phyloP scores from a whole-genome alignment of 1,140 invertebrate genomes.

The Phymorhynchus buccinoides region DNA sequence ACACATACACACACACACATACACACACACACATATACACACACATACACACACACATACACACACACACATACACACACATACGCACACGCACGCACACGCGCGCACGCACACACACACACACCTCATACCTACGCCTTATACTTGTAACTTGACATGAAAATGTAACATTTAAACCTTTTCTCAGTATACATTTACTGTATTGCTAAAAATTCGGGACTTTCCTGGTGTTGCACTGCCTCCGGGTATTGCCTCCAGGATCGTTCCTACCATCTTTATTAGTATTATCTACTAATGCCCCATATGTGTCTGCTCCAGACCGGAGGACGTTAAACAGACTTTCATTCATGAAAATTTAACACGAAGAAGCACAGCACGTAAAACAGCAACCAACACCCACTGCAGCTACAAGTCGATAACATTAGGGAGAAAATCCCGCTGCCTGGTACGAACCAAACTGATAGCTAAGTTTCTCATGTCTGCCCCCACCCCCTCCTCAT shows the following conservation, averaged over 20 bases:
- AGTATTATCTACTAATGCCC: no score
- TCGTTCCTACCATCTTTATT: neutral
- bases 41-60: slow-evolving; percentile 14
- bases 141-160: neutral
- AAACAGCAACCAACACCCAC: no score
- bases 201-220: no score
- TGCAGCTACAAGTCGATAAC: no score
- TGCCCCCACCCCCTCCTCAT: no score
- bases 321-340: neutral
- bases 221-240: neutral
- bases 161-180: neutral
- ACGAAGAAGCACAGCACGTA: no score
- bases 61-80: slow-evolving; percentile 28
- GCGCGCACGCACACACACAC: neutral
- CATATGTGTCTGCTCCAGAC: neutral
- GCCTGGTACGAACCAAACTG: no score
- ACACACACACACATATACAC: neutral
- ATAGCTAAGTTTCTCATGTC: no score
- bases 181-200: neutral
- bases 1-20: neutral
- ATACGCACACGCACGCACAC: neutral
- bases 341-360: no score
- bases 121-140: neutral
- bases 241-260: no score
- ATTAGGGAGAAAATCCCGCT: no score